These are phyloP conservation scores for Zenarchopterus dispar DNA, from an alignment of 2,797 vertebrate species.

Conservation along the genomic window DNA sequence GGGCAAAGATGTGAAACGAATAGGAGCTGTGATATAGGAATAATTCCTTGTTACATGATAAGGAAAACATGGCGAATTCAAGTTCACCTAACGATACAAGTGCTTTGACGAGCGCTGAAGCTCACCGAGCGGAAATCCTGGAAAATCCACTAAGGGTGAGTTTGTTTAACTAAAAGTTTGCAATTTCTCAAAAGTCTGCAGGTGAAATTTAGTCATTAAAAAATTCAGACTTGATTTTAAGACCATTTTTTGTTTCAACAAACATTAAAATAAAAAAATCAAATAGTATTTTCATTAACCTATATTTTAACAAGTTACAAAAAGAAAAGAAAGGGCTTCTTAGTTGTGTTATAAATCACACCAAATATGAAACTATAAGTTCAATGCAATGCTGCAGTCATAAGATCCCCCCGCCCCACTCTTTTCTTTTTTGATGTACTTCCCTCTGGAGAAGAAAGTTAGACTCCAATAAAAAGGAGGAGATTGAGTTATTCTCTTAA, in stretches of 20 bases:
- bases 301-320: too few relatives aligned
- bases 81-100: constrained; percentile 13
- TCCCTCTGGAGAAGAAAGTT: constrained; percentile 24
- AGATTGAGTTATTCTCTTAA: constrained; percentile 23
- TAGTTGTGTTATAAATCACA: constrained; percentile 5
- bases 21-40: background rate
- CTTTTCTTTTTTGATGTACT: constrained; percentile 18
- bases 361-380: constrained; percentile 20
- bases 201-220: too few relatives aligned
- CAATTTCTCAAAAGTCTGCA: too few relatives aligned
- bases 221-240: too few relatives aligned
- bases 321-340: too few relatives aligned
- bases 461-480: constrained; percentile 7
- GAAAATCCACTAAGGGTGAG: constrained; percentile 73
- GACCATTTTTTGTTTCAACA: too few relatives aligned
- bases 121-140: constrained; percentile 52
- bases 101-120: constrained; percentile 8
- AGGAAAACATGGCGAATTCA: constrained; percentile 66
- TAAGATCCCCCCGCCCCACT: background rate
- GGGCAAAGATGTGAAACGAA: constrained; percentile 37
- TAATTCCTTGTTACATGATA: background rate
- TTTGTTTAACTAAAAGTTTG: constrained; percentile 1
- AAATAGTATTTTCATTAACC: too few relatives aligned
- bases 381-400: constrained; percentile 4
- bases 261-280: too few relatives aligned